Evolutionary conservation across 1,140 invertebrate species (phyloP).

Genomic region (Dolichoris vasculosae): DNA sequence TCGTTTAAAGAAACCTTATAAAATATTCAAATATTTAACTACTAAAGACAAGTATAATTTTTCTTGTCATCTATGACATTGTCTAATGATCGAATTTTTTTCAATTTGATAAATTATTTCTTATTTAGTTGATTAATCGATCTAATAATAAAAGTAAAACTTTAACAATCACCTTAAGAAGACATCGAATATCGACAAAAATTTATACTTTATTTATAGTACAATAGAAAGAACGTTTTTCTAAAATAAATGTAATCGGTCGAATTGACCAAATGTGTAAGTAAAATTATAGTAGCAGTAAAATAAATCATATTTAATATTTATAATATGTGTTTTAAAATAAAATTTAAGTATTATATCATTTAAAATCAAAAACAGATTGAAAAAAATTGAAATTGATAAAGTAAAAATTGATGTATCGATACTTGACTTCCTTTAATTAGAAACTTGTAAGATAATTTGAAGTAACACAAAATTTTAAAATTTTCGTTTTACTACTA

Average conservation of each 20-base stretch:
- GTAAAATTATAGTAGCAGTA: neutral
- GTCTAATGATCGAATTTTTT: neutral
- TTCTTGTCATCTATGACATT: too few relatives aligned
- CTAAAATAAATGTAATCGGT: too few relatives aligned
- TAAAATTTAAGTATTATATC: neutral
- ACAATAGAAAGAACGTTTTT: too few relatives aligned
- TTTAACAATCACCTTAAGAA: neutral
- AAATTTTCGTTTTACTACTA: conserved; percentile 41
- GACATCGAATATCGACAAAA: conserved; percentile 1
- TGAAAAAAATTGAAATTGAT: neutral
- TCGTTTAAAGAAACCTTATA: neutral
- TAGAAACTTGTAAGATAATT: conserved; percentile 25
- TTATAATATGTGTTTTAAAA: neutral
- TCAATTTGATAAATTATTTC: neutral
- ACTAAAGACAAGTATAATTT: too few relatives aligned
- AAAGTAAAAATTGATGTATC: conserved; percentile 3
- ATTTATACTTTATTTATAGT: neutral
- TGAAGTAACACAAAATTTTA: conserved; percentile 40
- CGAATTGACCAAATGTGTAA: neutral
- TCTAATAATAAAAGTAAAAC: conserved; percentile 9
- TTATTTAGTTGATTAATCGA: neutral
- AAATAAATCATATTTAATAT: neutral
- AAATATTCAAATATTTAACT: too few relatives aligned
- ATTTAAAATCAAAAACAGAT: neutral
- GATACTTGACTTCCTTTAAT: neutral